phyloP scores from a whole-genome alignment of 64 coral and sea anemone genomes.

The Trachythela sp. region DNA sequence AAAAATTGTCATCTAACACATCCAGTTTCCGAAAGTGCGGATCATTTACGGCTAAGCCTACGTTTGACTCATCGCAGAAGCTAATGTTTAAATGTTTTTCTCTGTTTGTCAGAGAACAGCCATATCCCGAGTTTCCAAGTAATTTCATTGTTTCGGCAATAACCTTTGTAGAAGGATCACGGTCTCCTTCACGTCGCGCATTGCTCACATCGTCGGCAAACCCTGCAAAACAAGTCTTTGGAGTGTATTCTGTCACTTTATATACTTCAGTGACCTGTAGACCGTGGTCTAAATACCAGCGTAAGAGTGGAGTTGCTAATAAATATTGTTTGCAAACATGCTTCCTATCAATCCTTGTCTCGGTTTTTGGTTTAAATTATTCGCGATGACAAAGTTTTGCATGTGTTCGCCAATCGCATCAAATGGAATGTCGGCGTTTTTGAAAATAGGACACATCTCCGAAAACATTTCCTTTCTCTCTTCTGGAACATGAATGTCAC shows the following conservation, averaged over 20 bases:
- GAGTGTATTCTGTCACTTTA: slow-evolving; percentile 42
- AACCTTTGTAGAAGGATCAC: neutral
- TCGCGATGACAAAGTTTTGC: slow-evolving; percentile 35
- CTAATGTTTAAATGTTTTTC: slow-evolving; percentile 30
- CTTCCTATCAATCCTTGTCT: slow-evolving; percentile 46
- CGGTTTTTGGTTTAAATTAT: slow-evolving; percentile 25
- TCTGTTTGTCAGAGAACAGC: slow-evolving; percentile 18
- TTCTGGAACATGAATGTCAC: slow-evolving; percentile 23
- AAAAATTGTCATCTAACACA: slow-evolving; percentile 15
- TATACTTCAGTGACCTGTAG: slow-evolving; percentile 27
- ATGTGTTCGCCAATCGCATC: slow-evolving; percentile 45
- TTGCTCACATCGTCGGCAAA: slow-evolving; percentile 53
- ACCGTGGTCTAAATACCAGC: slow-evolving; percentile 48
- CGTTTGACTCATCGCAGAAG: slow-evolving; percentile 19
- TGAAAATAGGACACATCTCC: slow-evolving; percentile 58
- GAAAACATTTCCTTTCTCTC: neutral
- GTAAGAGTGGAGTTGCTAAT: slow-evolving; percentile 16
- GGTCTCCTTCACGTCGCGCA: slow-evolving; percentile 36
- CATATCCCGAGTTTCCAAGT: slow-evolving; percentile 27
- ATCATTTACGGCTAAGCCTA: neutral
- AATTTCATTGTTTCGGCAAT: slow-evolving; percentile 52
- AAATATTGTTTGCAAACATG: slow-evolving; percentile 39
- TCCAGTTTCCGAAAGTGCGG: slow-evolving; percentile 33
- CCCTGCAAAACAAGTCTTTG: slow-evolving; percentile 3
- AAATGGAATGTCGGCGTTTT: slow-evolving; percentile 36